These are phyloP conservation scores for Amblyteles armatorius DNA, from an alignment of 2,888 invertebrate genomes.

Conservation along the genomic window DNA sequence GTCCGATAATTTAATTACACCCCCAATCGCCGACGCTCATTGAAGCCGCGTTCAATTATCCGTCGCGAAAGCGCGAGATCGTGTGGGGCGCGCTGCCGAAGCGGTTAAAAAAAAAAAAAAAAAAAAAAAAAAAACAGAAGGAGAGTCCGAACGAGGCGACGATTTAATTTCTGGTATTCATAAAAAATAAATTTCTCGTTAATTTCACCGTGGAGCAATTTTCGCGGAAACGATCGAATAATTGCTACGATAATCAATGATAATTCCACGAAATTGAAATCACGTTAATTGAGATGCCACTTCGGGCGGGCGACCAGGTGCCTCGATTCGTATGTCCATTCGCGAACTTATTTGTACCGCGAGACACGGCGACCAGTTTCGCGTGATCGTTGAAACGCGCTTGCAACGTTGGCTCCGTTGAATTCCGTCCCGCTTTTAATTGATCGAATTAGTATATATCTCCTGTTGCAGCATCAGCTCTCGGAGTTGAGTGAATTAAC, in stretches of 20 bases:
- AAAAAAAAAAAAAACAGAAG: not conserved
- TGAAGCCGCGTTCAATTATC: not conserved
- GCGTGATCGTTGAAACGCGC: not conserved
- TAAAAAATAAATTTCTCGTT: too few species aligned
- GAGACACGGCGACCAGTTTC: not conserved
- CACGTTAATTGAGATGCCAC: not conserved
- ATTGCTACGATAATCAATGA: not conserved
- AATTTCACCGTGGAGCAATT: too few species aligned
- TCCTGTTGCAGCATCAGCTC: constrained; percentile 8
- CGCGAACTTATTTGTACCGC: not conserved
- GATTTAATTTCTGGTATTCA: too few species aligned
- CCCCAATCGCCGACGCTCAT: not conserved
- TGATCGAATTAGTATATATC: constrained; percentile 17
- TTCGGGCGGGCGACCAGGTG: not conserved
- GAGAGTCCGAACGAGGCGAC: too few species aligned
- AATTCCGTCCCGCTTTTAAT: constrained; percentile 1
- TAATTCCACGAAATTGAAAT: not conserved
- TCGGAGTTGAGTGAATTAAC: not conserved
- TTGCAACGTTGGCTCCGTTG: not conserved
- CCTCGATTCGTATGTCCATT: not conserved
- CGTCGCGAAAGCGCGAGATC: not conserved
- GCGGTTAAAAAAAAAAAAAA: not conserved
- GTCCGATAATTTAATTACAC: not conserved
- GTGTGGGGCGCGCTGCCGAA: not conserved
- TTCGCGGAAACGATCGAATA: not conserved